Evolutionary conservation across 2,888 invertebrate genomes (phyloP).

Genomic region (Caenorhabditis sp.): DNA sequence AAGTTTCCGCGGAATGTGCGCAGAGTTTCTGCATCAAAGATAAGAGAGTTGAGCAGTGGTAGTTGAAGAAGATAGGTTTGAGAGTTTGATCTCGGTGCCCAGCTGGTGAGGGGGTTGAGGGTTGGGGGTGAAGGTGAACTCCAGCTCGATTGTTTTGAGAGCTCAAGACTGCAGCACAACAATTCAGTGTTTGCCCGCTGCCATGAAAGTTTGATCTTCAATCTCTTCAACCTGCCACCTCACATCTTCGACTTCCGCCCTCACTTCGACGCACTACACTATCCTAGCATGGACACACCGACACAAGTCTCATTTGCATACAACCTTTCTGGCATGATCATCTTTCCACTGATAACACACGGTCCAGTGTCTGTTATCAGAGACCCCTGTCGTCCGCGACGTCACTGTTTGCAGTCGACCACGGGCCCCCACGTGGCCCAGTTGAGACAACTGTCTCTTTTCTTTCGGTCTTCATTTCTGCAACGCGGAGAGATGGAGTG

Average conservation of each 20-base stretch:
- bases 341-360: background rate
- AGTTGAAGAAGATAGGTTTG: slow-evolving; percentile 38
- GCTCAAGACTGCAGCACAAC: slow-evolving; percentile 6
- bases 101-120: background rate
- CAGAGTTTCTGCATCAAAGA: slow-evolving; percentile 13
- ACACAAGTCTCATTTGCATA: slow-evolving; percentile 55
- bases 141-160: slow-evolving; percentile 4
- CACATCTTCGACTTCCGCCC: slow-evolving; percentile 3
- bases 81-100: slow-evolving; percentile 40
- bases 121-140: background rate
- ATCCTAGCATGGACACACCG: slow-evolving; percentile 27
- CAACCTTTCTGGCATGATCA: slow-evolving; percentile 10
- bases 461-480: slow-evolving; percentile 16
- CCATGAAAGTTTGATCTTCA: slow-evolving; percentile 37
- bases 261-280: slow-evolving; percentile 7
- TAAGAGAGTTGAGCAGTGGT: slow-evolving; percentile 21
- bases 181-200: slow-evolving; percentile 23
- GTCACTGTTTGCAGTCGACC: slow-evolving; percentile 54
- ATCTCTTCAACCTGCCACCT: slow-evolving; percentile 26
- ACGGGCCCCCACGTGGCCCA: slow-evolving; percentile 51
- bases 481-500: slow-evolving; percentile 5
- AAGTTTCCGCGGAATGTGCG: slow-evolving; percentile 5
- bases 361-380: slow-evolving; percentile 19
- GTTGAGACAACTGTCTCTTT: slow-evolving; percentile 51
- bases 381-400: slow-evolving; percentile 13